phyloP scores from a whole-genome alignment of 37 sponge, comb jelly and placozoan genomes.

The Hexactinellida sp. region DNA sequence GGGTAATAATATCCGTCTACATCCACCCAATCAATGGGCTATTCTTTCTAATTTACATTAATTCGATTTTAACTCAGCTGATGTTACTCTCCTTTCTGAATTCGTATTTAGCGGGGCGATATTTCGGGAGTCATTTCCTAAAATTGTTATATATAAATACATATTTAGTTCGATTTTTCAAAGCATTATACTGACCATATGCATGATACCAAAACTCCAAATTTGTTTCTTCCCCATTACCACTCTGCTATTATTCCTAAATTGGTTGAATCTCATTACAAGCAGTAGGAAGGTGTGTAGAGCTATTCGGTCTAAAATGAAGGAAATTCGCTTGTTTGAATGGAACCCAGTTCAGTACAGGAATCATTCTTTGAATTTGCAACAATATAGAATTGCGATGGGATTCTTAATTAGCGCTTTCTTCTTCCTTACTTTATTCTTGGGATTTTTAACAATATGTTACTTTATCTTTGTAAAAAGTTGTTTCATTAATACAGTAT shows the following conservation, averaged over 20 bases:
- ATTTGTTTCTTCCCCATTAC: background rate
- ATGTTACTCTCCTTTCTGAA: background rate
- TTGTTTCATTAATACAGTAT: background rate
- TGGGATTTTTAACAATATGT: background rate
- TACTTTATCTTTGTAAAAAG: background rate
- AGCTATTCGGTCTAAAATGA: background rate
- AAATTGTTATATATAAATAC: background rate
- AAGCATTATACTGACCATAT: background rate
- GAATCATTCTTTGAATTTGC: background rate
- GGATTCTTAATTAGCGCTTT: background rate
- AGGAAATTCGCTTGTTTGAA: background rate
- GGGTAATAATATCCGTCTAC: too few species aligned
- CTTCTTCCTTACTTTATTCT: background rate
- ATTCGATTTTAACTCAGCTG: background rate
- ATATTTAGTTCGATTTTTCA: background rate
- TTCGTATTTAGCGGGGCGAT: background rate
- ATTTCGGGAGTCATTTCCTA: background rate
- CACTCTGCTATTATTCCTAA: background rate
- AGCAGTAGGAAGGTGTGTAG: background rate
- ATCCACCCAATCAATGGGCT: too few species aligned
- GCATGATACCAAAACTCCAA: background rate
- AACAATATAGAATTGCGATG: background rate
- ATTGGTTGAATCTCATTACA: background rate
- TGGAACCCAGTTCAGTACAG: background rate
- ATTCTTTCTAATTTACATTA: background rate